These are phyloP conservation scores for Carcharodon carcharias DNA, from an alignment of 2,797 vertebrate genomes.

Conservation along the genomic window DNA sequence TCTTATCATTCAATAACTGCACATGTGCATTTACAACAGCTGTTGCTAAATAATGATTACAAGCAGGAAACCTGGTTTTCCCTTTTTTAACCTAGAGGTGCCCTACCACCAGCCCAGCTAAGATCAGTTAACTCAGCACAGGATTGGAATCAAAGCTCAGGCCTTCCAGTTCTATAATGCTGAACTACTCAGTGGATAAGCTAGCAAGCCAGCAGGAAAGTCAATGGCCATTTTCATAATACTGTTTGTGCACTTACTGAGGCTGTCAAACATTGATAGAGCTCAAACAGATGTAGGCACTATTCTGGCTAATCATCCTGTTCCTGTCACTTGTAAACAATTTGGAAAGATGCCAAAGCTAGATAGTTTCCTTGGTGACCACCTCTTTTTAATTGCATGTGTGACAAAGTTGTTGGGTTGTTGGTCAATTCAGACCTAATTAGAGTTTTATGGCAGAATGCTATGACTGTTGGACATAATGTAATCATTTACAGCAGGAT, in stretches of 20 bases:
- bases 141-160: neutral
- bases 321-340: neutral
- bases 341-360: neutral
- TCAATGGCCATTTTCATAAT: neutral
- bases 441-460: neutral
- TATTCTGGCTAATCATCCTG: neutral
- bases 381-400: neutral
- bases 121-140: neutral
- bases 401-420: neutral
- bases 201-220: neutral
- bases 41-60: neutral
- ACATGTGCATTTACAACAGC: neutral
- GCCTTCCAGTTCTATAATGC: neutral
- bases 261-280: neutral
- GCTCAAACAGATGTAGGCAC: neutral
- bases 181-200: neutral
- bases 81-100: neutral
- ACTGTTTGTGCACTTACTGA: neutral
- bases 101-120: neutral
- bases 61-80: neutral
- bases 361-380: neutral
- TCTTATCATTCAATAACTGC: neutral
- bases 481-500: neutral
- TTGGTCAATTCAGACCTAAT: neutral
- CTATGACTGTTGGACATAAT: neutral